Base-by-base conservation (phyloP, 1,140 invertebrate species). In the Triops cancriformis region DNA sequence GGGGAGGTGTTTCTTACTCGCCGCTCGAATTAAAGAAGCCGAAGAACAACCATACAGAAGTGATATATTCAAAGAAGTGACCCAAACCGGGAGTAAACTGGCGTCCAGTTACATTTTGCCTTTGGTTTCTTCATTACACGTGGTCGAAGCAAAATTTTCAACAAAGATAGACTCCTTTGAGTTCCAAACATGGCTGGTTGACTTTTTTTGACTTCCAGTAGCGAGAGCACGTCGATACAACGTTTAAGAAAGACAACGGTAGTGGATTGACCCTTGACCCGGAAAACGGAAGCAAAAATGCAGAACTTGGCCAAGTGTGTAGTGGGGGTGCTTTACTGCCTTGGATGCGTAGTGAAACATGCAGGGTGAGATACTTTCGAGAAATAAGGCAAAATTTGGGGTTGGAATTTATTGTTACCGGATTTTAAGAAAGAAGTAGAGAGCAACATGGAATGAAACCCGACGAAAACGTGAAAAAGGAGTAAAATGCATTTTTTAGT, bases 251-350 rank as follows among this genome's bases (percentile, higher is more conserved):
- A 64, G 14, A 64, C 5, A 64, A 5, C 45, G 14, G 10, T 23
- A 64, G 45, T 64, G 14, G 51, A 64, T 64, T 64, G 51, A 64
- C 51, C 31, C 31, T 37, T 37, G 31, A 37, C 31, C 31, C 51
- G 23, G 51, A n/a, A 64, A 64, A 18, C 5, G 51, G 51, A 64
- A 64, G 51, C 23, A 64, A 37, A 37, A 4, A 37, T 37, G 51
- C n/a, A n/a, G 51, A 64, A 64, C 51, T 64, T 64, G 51, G 51
- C 51, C 6, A 64, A 64, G 51, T 64, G 51, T 18, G 51, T 64
- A 64, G 51, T 64, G 51, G 51, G n/a, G 51, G 51, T 64, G 51
- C 51, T 64, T 64, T 64, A 64, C 51, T 64, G 51, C 51, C 51
- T 64, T 64, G 10, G 14, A 18, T 23, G 51, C 51, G 51, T 64